phyloP scores from a whole-genome alignment of 2,113 vertebrate genomes.

The Pangasianodon hypophthalmus region DNA sequence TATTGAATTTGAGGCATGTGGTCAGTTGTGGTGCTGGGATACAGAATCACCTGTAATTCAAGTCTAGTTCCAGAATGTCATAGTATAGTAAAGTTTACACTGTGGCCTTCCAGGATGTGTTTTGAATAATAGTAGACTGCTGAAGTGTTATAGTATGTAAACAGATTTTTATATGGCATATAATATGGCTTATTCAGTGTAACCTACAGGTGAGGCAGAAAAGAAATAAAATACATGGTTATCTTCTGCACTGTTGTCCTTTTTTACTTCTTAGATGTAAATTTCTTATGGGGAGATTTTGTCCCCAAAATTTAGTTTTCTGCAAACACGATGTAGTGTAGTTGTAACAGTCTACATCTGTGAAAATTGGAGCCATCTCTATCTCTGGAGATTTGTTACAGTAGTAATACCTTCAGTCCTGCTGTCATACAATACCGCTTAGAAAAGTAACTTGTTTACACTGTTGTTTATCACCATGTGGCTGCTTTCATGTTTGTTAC shows the following conservation, averaged over 20 bases:
- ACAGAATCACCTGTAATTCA: neutral
- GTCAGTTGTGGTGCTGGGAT: neutral
- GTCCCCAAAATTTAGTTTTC: neutral
- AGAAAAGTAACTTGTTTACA: neutral
- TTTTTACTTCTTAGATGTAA: neutral
- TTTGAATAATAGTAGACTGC: conserved; percentile 1
- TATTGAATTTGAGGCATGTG: neutral
- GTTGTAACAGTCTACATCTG: neutral
- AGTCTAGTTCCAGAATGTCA: neutral
- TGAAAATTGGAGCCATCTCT: neutral
- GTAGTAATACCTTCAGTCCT: neutral
- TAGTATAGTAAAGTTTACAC: neutral
- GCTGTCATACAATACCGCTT: no score
- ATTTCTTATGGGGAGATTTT: neutral
- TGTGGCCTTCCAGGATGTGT: neutral
- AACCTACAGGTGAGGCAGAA: neutral
- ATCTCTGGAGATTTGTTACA: neutral
- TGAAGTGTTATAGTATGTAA: neutral
- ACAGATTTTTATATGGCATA: neutral
- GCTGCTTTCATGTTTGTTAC: neutral
- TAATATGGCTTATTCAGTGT: neutral
- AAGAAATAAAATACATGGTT: neutral
- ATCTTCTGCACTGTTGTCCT: neutral
- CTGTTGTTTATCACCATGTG: neutral
- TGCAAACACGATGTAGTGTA: neutral